Percentiles rank a stretch among this genome's conserved stretches.
phyloP scores from a whole-genome alignment of 2,888 invertebrate genomes.

The Chouioia cunea region DNA sequence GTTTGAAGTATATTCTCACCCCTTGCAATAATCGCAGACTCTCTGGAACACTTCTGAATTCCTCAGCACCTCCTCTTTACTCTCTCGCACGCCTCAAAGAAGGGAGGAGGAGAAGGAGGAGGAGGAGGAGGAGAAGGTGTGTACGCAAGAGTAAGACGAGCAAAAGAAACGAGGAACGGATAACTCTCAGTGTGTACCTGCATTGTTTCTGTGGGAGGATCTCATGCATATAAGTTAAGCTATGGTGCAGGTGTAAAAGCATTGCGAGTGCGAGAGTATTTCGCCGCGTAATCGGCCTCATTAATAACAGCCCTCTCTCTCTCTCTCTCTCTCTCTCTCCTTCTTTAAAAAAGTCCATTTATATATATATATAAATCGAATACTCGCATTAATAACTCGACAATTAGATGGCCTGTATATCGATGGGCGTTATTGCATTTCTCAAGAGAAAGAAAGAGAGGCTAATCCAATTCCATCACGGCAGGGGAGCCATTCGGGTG shows the following conservation, averaged over 20 bases:
- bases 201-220: constrained; percentile 68
- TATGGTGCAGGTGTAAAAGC: constrained; percentile 63
- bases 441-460: constrained; percentile 12
- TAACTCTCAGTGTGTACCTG: constrained; percentile 36
- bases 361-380: neutral
- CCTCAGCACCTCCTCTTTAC: neutral
- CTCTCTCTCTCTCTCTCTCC: neutral
- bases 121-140: constrained; percentile 3
- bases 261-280: constrained; percentile 57
- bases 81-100: constrained; percentile 3
- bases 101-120: neutral
- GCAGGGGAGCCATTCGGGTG: constrained; percentile 55
- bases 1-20: no score
- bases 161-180: no score
- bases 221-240: constrained; percentile 65
- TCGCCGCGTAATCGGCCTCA: constrained; percentile 66
- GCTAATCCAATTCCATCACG: constrained; percentile 63
- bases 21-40: no score
- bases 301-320: constrained; percentile 57
- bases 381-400: constrained; percentile 41
- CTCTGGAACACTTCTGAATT: no score
- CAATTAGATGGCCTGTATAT: constrained; percentile 38
- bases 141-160: no score
- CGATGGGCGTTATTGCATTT: constrained; percentile 50
- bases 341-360: neutral